Evolutionary conservation across 2,797 vertebrate genomes (phyloP), one percentile per base, ranked within the genome.

Genomic region (Podarcis siculus): DNA sequence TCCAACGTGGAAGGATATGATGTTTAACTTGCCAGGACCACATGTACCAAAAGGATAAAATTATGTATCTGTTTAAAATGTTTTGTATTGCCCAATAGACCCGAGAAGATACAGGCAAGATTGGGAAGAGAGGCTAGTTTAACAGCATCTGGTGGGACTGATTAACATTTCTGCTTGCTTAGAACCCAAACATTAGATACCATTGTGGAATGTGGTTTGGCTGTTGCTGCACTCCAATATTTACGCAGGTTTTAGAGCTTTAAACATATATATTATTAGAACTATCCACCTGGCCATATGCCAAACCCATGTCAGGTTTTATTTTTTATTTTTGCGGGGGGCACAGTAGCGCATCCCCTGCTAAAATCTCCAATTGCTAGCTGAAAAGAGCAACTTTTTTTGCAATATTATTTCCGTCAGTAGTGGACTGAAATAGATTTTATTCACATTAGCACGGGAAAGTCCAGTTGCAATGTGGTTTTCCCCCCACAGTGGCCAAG

Each of bases 251-350:
- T 89, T 85, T 58, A 79, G 76, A 15, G 49, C 13, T 39, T 87
- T 94, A 92, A 83, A 91, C 91, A 39, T 61, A 66, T 66, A 66
- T 87, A 87, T 91, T 86, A 91, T 86, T 81, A 85, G 81, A 92
- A 85, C 82, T 79, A 87, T 86, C 90, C 0, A 0, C 1, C 0
- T 76, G 80, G 90, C 82, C 61, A n/a, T 13, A 27, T 72, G 69
- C 55, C 92, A 94, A 92, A 93, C 79, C 89, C 39, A 32, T 0
- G 9, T 75, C 76, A 82, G 87, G 78, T 49, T 83, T 13, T 17
- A 21, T 3, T 55, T 55, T 55, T 55, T 55, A 55, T 85, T 5
- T 35, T 21, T 55, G 35, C 9, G 1, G 83, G 8, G n/a, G 66
- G 66, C 17, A 55, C 17, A 89, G 86, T 4, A 35, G 72, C 2